These are phyloP conservation scores for Alviniconcha marisindica DNA, from an alignment of 1,140 invertebrate genomes.

Conservation along the genomic window DNA sequence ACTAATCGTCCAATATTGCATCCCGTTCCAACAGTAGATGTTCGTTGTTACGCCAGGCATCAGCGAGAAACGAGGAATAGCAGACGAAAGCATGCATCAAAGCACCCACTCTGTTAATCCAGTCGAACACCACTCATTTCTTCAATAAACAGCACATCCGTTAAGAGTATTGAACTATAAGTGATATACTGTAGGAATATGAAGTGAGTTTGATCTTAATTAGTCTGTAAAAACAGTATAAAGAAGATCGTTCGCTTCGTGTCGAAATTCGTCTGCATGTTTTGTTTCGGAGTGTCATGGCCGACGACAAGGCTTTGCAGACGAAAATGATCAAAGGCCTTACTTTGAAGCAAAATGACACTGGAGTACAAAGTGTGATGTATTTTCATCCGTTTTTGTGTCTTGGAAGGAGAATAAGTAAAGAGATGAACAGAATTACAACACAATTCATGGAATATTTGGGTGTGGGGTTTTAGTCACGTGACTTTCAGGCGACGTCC, in stretches of 20 bases:
- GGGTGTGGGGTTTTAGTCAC: background rate
- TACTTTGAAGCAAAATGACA: background rate
- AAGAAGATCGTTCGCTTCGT: background rate
- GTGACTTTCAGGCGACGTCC: constrained; percentile 28
- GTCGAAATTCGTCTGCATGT: constrained; percentile 25
- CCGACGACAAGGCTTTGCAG: constrained; percentile 11
- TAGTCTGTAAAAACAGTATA: background rate
- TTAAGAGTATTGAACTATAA: background rate
- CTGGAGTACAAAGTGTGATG: background rate
- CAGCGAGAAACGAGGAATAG: background rate
- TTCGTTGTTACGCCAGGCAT: no score
- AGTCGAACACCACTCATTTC: background rate
- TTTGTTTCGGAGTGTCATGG: constrained; percentile 11
- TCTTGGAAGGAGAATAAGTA: background rate
- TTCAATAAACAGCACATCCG: background rate
- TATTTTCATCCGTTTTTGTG: background rate
- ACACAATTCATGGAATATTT: background rate
- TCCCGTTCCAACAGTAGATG: no score
- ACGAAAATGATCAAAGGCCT: background rate
- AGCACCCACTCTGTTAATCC: background rate
- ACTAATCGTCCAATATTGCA: no score
- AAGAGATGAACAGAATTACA: background rate
- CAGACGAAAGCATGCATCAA: constrained; percentile 4
- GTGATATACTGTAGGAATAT: background rate
- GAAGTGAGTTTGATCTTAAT: background rate